Evolutionary conservation across 1,140 invertebrate species (phyloP).

Genomic region (Rhyacophila brunnea): DNA sequence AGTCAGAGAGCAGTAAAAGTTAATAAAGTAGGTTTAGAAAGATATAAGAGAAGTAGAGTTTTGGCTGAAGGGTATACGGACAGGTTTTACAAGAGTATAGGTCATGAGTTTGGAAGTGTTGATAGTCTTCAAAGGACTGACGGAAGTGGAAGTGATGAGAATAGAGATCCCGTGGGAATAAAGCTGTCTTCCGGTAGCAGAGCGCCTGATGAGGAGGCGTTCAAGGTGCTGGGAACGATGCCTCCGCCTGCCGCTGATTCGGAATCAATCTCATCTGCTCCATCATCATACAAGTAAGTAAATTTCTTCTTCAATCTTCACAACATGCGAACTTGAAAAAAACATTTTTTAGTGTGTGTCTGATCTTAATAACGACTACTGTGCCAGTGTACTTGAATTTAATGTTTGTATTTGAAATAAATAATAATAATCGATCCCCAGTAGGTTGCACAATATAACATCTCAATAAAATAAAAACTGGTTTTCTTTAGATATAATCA

Average conservation of each 20-base stretch:
- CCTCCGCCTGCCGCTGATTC: neutral
- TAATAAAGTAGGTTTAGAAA: slow-evolving; percentile 6
- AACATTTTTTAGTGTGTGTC: too few relatives aligned
- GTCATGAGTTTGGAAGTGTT: slow-evolving; percentile 12
- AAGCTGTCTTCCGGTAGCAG: neutral
- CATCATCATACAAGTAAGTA: slow-evolving; percentile 23
- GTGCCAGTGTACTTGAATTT: too few relatives aligned
- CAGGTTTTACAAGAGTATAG: slow-evolving; percentile 28
- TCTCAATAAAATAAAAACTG: too few relatives aligned
- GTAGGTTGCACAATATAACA: too few relatives aligned
- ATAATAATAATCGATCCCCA: too few relatives aligned
- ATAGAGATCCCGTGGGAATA: neutral
- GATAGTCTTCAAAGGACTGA: slow-evolving; percentile 6
- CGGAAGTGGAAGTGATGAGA: neutral
- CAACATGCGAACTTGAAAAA: too few relatives aligned
- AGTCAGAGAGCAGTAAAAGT: slow-evolving; percentile 3
- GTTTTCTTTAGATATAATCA: too few relatives aligned
- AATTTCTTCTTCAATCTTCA: too few relatives aligned
- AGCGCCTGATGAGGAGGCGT: slow-evolving; percentile 6
- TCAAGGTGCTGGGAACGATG: slow-evolving; percentile 12
- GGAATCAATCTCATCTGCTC: slow-evolving; percentile 13
- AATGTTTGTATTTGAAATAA: too few relatives aligned
- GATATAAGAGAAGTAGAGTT: slow-evolving; percentile 23
- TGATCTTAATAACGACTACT: too few relatives aligned
- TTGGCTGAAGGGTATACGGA: slow-evolving; percentile 23